Conservation (phyloP, 37 sponge, comb jelly and placozoan species). For the Tethya wilhelma region DNA sequence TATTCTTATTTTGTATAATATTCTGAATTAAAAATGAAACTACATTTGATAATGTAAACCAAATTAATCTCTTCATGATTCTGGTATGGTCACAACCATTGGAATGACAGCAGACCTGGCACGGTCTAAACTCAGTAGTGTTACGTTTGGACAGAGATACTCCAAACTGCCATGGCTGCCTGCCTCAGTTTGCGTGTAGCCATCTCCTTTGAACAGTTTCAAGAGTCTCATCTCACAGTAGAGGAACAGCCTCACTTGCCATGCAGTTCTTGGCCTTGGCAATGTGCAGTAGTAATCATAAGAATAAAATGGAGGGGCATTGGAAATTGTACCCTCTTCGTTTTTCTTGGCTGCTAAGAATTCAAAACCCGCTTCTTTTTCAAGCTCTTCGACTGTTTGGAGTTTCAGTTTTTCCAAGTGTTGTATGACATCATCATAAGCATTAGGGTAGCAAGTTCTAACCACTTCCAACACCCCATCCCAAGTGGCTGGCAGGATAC, state of each 20-base stretch:
- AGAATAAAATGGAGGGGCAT: slow-evolving; percentile 32
- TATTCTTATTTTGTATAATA: too few species aligned
- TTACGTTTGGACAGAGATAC: slow-evolving; percentile 33
- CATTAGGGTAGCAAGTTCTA: slow-evolving; percentile 27
- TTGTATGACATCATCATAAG: slow-evolving; percentile 5
- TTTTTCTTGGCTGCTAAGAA: slow-evolving; percentile 45
- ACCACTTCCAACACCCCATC: slow-evolving; percentile 45
- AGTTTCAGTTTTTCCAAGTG: slow-evolving; percentile 16
- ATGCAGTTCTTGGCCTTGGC: slow-evolving; percentile 41
- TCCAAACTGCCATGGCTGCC: not conserved
- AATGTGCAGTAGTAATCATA: slow-evolving; percentile 44
- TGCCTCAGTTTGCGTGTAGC: slow-evolving; percentile 36
- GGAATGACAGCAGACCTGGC: slow-evolving; percentile 1
- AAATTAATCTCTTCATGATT: too few species aligned
- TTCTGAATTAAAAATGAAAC: too few species aligned
- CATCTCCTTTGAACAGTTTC: slow-evolving; percentile 66
- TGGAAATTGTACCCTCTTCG: not conserved
- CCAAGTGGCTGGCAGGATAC: slow-evolving; percentile 62
- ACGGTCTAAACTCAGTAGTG: not conserved
- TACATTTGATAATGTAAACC: too few species aligned
- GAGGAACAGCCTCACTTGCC: slow-evolving; percentile 72
- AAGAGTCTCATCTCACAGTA: slow-evolving; percentile 74
- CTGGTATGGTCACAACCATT: slow-evolving; percentile 12
- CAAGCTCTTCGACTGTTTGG: slow-evolving; percentile 18
- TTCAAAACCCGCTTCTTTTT: slow-evolving; percentile 50